Conservation (phyloP, 2,113 vertebrate species). For the Heterotilapia buettikoferi region DNA sequence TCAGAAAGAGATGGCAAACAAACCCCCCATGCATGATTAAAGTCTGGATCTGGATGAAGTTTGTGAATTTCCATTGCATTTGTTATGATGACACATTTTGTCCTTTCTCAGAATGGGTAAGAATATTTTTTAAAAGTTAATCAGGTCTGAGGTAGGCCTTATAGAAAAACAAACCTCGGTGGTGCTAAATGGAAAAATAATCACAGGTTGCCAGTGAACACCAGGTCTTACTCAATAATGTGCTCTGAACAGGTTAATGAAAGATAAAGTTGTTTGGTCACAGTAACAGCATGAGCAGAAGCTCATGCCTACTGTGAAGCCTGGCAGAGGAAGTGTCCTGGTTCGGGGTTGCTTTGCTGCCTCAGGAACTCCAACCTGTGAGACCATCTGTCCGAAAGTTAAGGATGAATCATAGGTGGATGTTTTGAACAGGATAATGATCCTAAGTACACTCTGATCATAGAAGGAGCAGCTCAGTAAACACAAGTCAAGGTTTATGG, state of each 20-base stretch:
- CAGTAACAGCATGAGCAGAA: neutral
- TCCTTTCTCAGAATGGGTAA: neutral
- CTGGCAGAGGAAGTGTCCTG: neutral
- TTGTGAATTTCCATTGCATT: neutral
- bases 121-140: neutral
- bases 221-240: neutral
- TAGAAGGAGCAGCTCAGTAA: neutral
- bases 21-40: neutral
- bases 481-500: neutral
- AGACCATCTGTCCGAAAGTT: neutral
- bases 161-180: neutral
- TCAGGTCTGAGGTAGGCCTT: neutral
- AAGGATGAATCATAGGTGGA: neutral
- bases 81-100: neutral
- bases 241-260: neutral
- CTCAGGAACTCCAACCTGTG: neutral
- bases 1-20: neutral
- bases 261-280: neutral
- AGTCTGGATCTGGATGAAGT: neutral
- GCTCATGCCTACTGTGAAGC: neutral
- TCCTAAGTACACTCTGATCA: neutral
- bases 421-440: neutral
- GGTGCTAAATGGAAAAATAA: neutral
- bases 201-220: neutral
- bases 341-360: neutral